A percentile compares a stretch with the other conserved stretches of the same genome.
Conservation (phyloP, 30 jellyfish, hydroid and myxozoan genomes). For the Aurelia sp. region DNA sequence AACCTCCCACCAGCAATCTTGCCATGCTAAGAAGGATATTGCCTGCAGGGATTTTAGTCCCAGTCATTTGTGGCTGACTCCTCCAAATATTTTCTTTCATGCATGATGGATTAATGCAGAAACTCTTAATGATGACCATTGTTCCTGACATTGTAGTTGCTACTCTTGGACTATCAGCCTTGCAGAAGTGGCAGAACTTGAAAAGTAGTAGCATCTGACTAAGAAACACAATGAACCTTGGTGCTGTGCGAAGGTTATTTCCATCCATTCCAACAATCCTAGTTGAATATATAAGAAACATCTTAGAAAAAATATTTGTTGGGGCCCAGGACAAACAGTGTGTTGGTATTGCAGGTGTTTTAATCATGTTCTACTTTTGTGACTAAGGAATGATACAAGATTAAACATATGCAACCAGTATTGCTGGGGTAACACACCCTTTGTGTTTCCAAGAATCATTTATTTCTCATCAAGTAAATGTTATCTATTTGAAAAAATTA, state of each 20-base stretch:
- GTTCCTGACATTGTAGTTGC: conserved; percentile 25
- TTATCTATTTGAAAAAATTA: no score
- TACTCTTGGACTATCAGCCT: conserved; percentile 10
- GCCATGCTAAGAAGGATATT: conserved; percentile 44
- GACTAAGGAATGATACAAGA: no score
- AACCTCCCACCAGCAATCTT: conserved; percentile 42
- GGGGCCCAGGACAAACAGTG: no score
- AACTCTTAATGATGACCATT: conserved; percentile 22
- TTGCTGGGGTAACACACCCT: no score
- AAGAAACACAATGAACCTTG: conserved; percentile 39
- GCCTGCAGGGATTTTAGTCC: conserved; percentile 56
- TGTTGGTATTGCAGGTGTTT: no score
- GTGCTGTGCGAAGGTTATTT: conserved; percentile 27
- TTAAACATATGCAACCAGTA: no score
- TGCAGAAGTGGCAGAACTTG: conserved; percentile 49
- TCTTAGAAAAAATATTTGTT: background rate
- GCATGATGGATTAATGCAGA: conserved; percentile 23
- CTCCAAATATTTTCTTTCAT: conserved; percentile 24
- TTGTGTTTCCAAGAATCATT: no score
- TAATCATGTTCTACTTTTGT: no score
- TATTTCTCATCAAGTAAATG: no score
- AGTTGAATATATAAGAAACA: background rate
- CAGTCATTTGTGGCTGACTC: conserved; percentile 55
- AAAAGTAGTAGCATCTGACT: conserved; percentile 23
- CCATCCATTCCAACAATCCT: conserved; percentile 25